Evolutionary conservation across 2,888 invertebrate genomes (phyloP).

Genomic region (Coelogynopora nodosa): DNA sequence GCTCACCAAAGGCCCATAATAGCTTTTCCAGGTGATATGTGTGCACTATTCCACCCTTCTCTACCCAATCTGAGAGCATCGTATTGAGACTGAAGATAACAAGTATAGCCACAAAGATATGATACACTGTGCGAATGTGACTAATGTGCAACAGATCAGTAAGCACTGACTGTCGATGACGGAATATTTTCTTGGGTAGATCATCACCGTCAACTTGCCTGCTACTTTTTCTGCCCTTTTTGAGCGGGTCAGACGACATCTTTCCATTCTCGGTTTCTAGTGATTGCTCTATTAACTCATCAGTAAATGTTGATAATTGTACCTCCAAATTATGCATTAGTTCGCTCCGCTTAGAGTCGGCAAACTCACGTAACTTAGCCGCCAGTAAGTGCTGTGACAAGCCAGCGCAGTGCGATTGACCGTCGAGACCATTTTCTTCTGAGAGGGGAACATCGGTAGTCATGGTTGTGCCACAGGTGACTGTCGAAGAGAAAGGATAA

Average conservation of each 20-base stretch:
- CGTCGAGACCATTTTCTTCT: not conserved
- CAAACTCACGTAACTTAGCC: not conserved
- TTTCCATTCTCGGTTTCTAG: not conserved
- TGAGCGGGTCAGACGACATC: not conserved
- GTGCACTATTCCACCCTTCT: conserved; percentile 65
- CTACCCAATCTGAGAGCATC: conserved; percentile 71
- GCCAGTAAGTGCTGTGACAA: not conserved
- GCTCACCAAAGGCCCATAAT: conserved; percentile 66
- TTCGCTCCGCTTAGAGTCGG: not conserved
- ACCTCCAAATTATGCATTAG: not conserved
- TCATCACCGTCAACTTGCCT: conserved; percentile 49
- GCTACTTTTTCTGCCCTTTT: not conserved
- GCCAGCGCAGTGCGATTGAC: not conserved
- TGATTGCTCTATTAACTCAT: not conserved
- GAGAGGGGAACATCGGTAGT: not conserved
- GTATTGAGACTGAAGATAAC: conserved; percentile 73
- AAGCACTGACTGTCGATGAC: conserved; percentile 73
- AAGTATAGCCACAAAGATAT: conserved; percentile 76
- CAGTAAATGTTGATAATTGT: not conserved
- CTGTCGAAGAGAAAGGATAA: too few relatives aligned
- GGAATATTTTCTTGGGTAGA: conserved; percentile 69
- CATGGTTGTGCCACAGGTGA: not conserved
- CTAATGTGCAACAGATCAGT: conserved; percentile 74
- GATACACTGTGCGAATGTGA: conserved; percentile 78
- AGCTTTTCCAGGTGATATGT: conserved; percentile 64